Percentiles rank a stretch among this genome's conserved stretches.
phyloP scores from a whole-genome alignment of 2,113 vertebrate genomes.

The Eidolon helvum region DNA sequence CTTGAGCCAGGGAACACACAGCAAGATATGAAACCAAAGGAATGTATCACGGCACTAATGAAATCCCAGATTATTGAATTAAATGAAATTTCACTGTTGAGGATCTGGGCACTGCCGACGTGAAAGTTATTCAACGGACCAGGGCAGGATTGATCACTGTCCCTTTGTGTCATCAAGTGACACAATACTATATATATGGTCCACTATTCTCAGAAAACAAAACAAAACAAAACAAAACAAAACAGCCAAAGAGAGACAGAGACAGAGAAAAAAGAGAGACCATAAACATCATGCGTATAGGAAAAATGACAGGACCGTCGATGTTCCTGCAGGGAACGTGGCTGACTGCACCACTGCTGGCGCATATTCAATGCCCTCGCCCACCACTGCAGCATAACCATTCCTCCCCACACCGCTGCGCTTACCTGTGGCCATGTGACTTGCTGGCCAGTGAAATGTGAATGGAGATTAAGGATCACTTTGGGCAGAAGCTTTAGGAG shows the following conservation, averaged over 20 bases:
- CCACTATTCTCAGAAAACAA: neutral
- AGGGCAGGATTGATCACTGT: neutral
- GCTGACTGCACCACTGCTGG: fast-evolving
- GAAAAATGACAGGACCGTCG: neutral
- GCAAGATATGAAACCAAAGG: neutral
- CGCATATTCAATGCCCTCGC: too few species aligned
- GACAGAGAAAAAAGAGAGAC: neutral
- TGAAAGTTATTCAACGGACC: neutral
- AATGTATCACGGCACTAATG: fast-evolving
- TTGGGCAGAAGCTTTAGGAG: neutral
- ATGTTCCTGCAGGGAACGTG: neutral
- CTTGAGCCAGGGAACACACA: neutral
- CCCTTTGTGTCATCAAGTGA: neutral
- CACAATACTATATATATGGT: neutral
- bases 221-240: neutral
- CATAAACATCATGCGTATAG: neutral
- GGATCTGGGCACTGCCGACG: neutral
- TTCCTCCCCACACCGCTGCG: neutral
- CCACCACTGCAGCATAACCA: neutral
- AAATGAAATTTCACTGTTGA: neutral
- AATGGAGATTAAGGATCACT: neutral
- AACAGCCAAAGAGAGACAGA: neutral
- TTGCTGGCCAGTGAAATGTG: neutral
- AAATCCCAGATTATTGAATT: neutral
- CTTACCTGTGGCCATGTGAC: neutral